Conservation (phyloP, 2,113 vertebrate species). For the Varanus komodoensis region DNA sequence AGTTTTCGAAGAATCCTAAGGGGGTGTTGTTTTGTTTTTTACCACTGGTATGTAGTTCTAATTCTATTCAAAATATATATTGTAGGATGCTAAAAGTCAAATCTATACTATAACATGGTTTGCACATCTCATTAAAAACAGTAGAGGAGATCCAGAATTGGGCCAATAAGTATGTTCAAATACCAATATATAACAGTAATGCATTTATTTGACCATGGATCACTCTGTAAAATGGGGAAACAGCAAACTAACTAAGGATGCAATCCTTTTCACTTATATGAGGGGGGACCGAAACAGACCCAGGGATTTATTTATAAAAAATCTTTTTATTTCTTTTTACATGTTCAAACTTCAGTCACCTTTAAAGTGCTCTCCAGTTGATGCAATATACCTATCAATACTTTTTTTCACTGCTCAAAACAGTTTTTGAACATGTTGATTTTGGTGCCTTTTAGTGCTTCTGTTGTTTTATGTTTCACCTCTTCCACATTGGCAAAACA, state of each 20-base stretch:
- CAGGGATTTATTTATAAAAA: too few species aligned
- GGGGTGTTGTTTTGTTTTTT: neutral
- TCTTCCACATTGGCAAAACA: too few species aligned
- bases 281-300: too few species aligned
- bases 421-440: too few species aligned
- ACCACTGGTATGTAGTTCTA: conserved; percentile 6
- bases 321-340: too few species aligned
- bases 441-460: too few species aligned
- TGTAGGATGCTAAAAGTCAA: conserved; percentile 52
- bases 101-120: conserved; percentile 29
- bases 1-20: neutral
- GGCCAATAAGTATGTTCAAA: neutral
- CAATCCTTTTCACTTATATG: neutral
- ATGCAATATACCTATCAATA: too few species aligned
- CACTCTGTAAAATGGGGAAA: neutral
- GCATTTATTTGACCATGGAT: neutral
- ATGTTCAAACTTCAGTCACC: too few species aligned
- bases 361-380: too few species aligned
- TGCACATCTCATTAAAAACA: neutral
- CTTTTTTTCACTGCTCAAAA: too few species aligned
- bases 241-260: neutral
- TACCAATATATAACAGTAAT: neutral
- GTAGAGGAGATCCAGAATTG: neutral
- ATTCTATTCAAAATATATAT: conserved; percentile 15
- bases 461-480: too few species aligned